Evolutionary conservation across 2,797 vertebrate species (phyloP), one percentile per base, ranked within the genome.

Genomic region (Melanotaenia trifasciata): DNA sequence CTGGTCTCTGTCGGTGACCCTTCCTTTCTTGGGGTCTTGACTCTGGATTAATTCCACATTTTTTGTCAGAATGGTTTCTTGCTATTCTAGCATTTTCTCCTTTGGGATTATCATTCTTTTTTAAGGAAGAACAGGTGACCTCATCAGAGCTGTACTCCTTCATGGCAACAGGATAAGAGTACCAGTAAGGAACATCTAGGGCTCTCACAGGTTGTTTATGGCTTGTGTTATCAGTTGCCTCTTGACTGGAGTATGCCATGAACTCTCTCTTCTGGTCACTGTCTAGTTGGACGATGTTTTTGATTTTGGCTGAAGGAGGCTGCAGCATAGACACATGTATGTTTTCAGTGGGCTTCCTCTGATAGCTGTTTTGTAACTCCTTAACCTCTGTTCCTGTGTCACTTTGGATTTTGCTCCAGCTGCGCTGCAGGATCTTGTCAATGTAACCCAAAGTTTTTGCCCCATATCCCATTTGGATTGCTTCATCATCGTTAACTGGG

Each of bases 391-490:
- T 81, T 28, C 65, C 58, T 7, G 70, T 56, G 64, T 93, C 92
- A 28, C 67, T 74, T 1, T 53, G 87, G 79, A 87, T 87, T 81
- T 77, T 95, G 87, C 80, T 93, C 63, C 91, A 88, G 0, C 89
- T 95, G 74, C 94, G 93, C 68, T 94, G 92, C 14, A 97, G 91
- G 8, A 97, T 89, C 91, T 94, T 96, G 86, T 95, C 91, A 64
- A 97, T 96, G 70, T 96, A 96, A 79, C 94, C 93, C n/a, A 90
- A 86, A 0, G 92, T 93, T 78, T 90, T 94, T 35, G 78, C 80
- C 58, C 95, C 94, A 0, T 57, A 35, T 20, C 47, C 28, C 4
- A 82, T 88, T 16, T 87, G 78, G 33, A 90, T 54, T 56, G 70
- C 61, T 28, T 82, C 76, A 50, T 64, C 74, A 13, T 70, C 24